Conservation (phyloP, 2,888 invertebrate species). For the Scelioninae gen. 2 region DNA sequence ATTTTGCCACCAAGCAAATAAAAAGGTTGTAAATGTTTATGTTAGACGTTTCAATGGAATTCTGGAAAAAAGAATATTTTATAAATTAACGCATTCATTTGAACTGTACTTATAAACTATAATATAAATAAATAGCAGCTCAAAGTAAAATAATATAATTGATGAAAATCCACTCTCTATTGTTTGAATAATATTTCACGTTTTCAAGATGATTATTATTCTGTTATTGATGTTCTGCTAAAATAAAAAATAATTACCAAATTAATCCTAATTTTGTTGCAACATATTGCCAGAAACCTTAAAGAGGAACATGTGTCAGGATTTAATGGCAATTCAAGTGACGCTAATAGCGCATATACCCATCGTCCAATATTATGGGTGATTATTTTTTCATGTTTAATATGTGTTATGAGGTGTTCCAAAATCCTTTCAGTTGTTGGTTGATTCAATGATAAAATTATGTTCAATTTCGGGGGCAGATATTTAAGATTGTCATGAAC, state of each 20-base stretch:
- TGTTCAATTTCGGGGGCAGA: slow-evolving; percentile 65
- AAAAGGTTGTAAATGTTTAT: slow-evolving; percentile 82
- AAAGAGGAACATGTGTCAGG: slow-evolving; percentile 82
- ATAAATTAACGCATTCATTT: no score
- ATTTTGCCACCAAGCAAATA: slow-evolving; percentile 84
- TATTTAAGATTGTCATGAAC: slow-evolving; percentile 30
- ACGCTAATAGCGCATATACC: slow-evolving; percentile 83
- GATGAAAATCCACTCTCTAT: no score
- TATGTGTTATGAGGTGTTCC: slow-evolving; percentile 76
- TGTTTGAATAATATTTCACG: no score
- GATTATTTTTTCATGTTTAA: slow-evolving; percentile 67
- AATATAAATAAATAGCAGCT: no score
- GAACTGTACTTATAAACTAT: no score
- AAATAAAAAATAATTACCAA: slow-evolving; percentile 65
- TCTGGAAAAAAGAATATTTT: slow-evolving; percentile 59
- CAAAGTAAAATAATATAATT: no score
- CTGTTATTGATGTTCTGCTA: slow-evolving; percentile 60
- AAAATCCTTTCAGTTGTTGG: slow-evolving; percentile 75
- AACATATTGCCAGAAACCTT: slow-evolving; percentile 80
- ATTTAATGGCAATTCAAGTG: slow-evolving; percentile 81
- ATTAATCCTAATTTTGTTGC: slow-evolving; percentile 77
- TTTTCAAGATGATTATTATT: no score
- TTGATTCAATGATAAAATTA: slow-evolving; percentile 76
- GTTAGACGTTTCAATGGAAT: slow-evolving; percentile 62
- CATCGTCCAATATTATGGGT: slow-evolving; percentile 79